Evolutionary conservation across 30 jellyfish, hydroid and myxozoan species (phyloP), one percentile per base, ranked within the genome.

Genomic region (Phacellophora camtschatica): DNA sequence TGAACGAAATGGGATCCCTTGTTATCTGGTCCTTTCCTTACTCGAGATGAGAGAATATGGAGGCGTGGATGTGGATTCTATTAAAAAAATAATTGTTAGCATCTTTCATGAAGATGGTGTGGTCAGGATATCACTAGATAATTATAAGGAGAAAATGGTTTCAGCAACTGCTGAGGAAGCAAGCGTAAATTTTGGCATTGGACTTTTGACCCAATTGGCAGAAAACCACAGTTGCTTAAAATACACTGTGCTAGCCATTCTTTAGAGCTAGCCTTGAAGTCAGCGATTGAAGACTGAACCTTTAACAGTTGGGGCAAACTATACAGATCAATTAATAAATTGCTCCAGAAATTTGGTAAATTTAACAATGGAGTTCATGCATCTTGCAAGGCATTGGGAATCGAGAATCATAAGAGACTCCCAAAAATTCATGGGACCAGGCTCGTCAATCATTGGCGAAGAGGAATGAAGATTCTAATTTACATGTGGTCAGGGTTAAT

Each of bases 91-190:
- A 22, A 82, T 69, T 1, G 58, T 48, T 42, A 31, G 54, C 32
- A 46, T 68, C 42, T 82, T 82, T 37, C 9, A 19, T 29, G 91
- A 70, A 43, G 64, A 51, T 20, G 58, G 82, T 2, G 24, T 33
- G 20, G 37, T 56, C 9, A 74, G 23, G 25, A 80, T 66, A 77
- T n/a, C 87, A 63, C 18, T 35, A 16, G 76, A 64, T 13, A 68
- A 59, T 12, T 57, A 56, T 46, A 45, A 53, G 34, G 31, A 10
- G 23, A 64, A 48, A 32, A 25, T 71, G 85, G 83, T 59, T 0
- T 71, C 78, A 20, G 86, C 75, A 45, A 74, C 91, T 58, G 96
- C 90, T 9, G 90, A 73, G 41, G 92, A 94, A 5, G 93, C 96
- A 1, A 59, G 84, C 41, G 88, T 85, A 0, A 76, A 76, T 73